Percentiles rank a stretch among this genome's conserved stretches.
Evolutionary conservation across 2,797 vertebrate species (phyloP).

Genomic region (Clarias platycephalus): DNA sequence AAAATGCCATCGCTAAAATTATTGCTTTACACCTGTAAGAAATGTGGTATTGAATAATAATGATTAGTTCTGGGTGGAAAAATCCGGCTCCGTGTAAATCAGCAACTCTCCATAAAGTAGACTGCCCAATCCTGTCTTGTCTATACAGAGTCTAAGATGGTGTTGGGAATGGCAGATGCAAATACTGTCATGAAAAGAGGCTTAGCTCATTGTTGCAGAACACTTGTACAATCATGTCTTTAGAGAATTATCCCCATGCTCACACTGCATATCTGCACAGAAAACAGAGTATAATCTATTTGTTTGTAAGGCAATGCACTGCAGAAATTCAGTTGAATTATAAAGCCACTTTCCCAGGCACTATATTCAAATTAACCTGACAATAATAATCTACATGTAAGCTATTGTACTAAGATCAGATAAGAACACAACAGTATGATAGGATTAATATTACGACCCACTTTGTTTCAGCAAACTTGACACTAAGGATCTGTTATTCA

Average conservation of each 20-base stretch:
- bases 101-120: conserved; percentile 3
- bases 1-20: not conserved
- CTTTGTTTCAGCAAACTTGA: conserved; percentile 30
- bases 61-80: conserved; percentile 10
- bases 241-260: conserved; percentile 30
- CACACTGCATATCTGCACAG: conserved; percentile 30
- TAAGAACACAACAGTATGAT: conserved; percentile 12
- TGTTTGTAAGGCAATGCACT: conserved; percentile 36
- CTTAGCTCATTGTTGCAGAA: conserved; percentile 38
- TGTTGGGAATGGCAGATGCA: conserved; percentile 14
- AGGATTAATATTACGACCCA: conserved; percentile 33
- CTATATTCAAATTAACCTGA: conserved; percentile 37
- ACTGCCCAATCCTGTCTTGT: not conserved
- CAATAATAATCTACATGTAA: not conserved
- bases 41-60: not conserved
- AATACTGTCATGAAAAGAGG: conserved; percentile 25
- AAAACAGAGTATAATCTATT: conserved; percentile 40
- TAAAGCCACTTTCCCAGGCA: conserved; percentile 16
- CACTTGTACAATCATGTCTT: conserved; percentile 28
- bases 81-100: not conserved
- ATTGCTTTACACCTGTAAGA: not conserved
- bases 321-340: conserved; percentile 36
- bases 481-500: conserved; percentile 13
- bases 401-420: conserved; percentile 36
- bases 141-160: conserved; percentile 14